Base-by-base conservation (phyloP, 2,797 vertebrate genomes). In the Tragopan temminckii region DNA sequence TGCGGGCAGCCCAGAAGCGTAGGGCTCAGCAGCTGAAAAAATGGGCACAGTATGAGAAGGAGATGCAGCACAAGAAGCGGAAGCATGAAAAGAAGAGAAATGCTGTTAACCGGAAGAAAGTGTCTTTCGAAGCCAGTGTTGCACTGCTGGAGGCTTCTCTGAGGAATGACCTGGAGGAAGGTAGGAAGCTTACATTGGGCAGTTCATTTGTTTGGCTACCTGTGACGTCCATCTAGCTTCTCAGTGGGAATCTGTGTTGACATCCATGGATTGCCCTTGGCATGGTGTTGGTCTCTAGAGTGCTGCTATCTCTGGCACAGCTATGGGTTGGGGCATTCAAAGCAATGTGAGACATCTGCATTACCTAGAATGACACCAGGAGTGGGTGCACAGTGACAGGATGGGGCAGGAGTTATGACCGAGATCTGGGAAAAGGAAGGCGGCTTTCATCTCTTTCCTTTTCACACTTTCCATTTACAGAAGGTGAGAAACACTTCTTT, bases 11-110 rank as follows among this genome's bases (percentile, higher is more conserved):
- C 14, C 99, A 99, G 98, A 99, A 99, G 96, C 98, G 99, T 16
- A 98, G 99, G 36, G 98, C 98, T 4, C 99, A 99, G 98, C 99
- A 99, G 98, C 98, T 99, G 81, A 99, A 99, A 97, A 98, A 99
- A 64, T 99, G 99, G 99, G 99, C 99, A 0, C 98, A 99, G 90
- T 99, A 99, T 0, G 99, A 99, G 98, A 99, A 99, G 95, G 99
- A 99, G 95, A 98, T 99, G 98, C 99, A 99, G 94, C 99, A 98
- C 97, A 99, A 98, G 97, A 99, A 99, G 94, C 97, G 99, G 46
- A 99, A 99, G 93, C 99, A 99, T 0, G 99, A 99, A 53, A 99
- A 98, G 97, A 98, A 98, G 90, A 98, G 98, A 45, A 98, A 98
- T 5, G 74, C 96, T 0, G 97, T 98, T 38, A 95, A 90, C 91